Base-by-base conservation (phyloP, 2,888 invertebrate species). In the Pandemis corylana region DNA sequence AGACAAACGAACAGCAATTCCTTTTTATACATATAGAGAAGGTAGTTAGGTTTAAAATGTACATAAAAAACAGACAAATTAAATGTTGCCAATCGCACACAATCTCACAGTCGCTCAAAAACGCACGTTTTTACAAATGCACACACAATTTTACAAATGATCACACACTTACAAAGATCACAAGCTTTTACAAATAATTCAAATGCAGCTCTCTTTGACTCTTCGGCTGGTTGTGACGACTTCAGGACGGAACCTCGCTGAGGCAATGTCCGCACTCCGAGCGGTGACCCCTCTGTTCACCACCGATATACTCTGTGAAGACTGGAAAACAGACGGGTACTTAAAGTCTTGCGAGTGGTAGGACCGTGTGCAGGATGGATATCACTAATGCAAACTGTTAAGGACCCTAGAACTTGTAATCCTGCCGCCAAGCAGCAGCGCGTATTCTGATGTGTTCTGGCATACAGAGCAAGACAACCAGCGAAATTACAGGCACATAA, bases 181-280 rank as follows among this genome's bases (percentile, higher is more conserved):
- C 67, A 56, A 7, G 28, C 36, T 64, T 68, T 59, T 46, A 41
- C 41, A 20, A 6, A 59, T 59, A 28, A 7, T 12, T 10, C 15
- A 69, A 62, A 97, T 97, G 96, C 97, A 97, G 94, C 97, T 97
- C 93, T 97, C 97, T 88, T 97, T 97, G 93, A 97, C 97, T 88
- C 96, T 96, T 90, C 97, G 96, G 77, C 97, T 96, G 76, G 97
- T 96, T 80, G 97, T 97, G 80, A 97, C 97, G 80, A 97, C 96
- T 91, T 97, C 97, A 68, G 97, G 96, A 81, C 96, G 96, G 87
- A 96, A 95, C 83, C 95, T 95, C 78, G 96, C 94, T 70, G 96
- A 96, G 77, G 96, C 95, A 65, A 93, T 91, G 81, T 93, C 93
- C 0, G 86, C 83, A 51, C 95, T 93, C 72, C 94, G 88, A n/a